Base-by-base conservation (phyloP, 1,140 invertebrate genomes). In the Proales similis region DNA sequence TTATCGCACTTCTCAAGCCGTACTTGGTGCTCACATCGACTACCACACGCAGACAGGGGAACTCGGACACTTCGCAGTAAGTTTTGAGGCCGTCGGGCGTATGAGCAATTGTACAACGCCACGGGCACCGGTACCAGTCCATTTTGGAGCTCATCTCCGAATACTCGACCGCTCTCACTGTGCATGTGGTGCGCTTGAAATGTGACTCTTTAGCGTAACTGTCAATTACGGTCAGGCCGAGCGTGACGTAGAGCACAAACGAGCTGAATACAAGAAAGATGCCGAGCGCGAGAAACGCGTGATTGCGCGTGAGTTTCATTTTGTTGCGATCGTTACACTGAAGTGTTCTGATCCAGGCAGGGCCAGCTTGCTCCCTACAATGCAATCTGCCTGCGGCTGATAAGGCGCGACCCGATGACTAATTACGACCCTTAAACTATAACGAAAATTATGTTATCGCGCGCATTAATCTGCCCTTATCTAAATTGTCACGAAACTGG, bases 71-170 rank as follows among this genome's bases (percentile, higher is more conserved):
- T 42, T 57, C 51, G 45, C 51, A 57, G 5, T 17, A 24, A 19
- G 51, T 57, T 57, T 57, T 57, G 27, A 57, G 30, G 32, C 51
- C 51, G 19, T 57, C 51, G n/a, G 51, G 51, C 20, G 51, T 57
- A 39, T 57, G 51, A 43, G 39, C 45, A 26, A 57, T 57, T 11
- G 51, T 57, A 42, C 51, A 57, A 19, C 30, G 39, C 51, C 51
- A 57, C 32, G 51, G 51, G 45, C 51, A 57, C 19, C 45, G 39
- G 19, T 57, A 57, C 51, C 51, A 57, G 14, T 57, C 51, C 45
- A 42, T 42, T 43, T 57, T 57, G 22, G 36, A 42, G 30, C 45
- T 57, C 51, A 57, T 57, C 45, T 57, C 27, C 3, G 39, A 42
- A n/a, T 24, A 29, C 20, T 57, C 51, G 9, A 57, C 51, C 6